Evolutionary conservation across 2,113 vertebrate species (phyloP).

Genomic region (Gila orcuttii): DNA sequence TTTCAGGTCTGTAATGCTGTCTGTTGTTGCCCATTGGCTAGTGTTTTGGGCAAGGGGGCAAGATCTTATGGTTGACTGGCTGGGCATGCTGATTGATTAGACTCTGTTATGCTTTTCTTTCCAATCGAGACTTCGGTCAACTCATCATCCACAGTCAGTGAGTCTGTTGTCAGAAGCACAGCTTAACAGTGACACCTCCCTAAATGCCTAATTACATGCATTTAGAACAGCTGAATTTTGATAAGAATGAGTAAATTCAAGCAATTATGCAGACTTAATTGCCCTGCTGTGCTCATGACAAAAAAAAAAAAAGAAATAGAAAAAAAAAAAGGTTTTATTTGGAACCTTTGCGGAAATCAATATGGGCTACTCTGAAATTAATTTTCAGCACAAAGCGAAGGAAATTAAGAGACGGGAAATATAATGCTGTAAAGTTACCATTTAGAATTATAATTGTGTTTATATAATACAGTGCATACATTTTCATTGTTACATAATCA

Average conservation of each 20-base stretch:
- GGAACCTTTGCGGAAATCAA: background rate
- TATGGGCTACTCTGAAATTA: background rate
- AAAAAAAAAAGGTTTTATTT: background rate
- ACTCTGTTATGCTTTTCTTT: constrained; percentile 22
- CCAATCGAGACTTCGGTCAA: constrained; percentile 9
- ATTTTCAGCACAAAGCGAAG: background rate
- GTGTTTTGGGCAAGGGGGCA: background rate
- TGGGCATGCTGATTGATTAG: constrained; percentile 24
- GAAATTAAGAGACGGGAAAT: background rate
- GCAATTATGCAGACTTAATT: background rate
- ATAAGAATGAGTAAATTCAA: constrained; percentile 17
- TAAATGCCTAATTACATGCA: constrained; percentile 13
- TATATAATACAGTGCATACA: background rate
- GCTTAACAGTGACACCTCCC: background rate
- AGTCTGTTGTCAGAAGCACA: constrained; percentile 15
- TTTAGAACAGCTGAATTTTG: background rate
- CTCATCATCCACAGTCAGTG: constrained; percentile 33
- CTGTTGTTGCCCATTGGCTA: background rate
- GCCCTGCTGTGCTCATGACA: background rate
- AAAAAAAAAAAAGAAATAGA: background rate
- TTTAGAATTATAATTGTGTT: background rate
- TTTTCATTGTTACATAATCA: background rate
- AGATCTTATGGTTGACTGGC: constrained; percentile 32
- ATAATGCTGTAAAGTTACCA: background rate
- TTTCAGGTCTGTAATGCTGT: background rate